A percentile compares a stretch with the other conserved stretches of the same genome.
These are phyloP conservation scores for Lutraria lutraria DNA, from an alignment of 2,888 invertebrate genomes.

Conservation along the genomic window DNA sequence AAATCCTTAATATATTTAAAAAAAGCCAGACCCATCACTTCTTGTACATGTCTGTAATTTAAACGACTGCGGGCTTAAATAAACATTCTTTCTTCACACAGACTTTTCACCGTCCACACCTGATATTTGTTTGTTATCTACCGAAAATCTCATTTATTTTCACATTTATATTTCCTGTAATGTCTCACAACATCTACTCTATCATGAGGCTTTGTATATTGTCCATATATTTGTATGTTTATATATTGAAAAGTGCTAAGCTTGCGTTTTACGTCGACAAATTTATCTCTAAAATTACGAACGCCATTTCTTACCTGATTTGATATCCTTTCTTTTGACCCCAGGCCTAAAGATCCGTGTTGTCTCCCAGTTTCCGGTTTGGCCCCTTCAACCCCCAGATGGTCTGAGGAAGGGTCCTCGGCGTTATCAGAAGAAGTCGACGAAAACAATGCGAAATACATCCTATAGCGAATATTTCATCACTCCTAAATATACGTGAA, in stretches of 20 bases:
- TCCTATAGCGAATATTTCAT: conserved; percentile 14
- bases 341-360: not conserved
- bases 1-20: no score
- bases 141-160: not conserved
- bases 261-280: not conserved
- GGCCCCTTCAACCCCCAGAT: not conserved
- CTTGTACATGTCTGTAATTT: no score
- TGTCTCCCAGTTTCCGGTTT: not conserved
- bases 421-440: conserved; percentile 19
- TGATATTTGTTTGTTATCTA: not conserved
- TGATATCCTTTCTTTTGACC: not conserved
- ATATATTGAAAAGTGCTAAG: not conserved
- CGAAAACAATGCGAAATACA: conserved; percentile 51
- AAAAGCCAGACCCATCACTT: no score
- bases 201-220: not conserved
- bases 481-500: not conserved
- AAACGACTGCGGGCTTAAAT: no score
- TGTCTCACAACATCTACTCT: not conserved
- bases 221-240: not conserved
- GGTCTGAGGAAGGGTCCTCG: not conserved
- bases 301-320: conserved; percentile 18
- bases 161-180: conserved; percentile 25
- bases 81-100: not conserved
- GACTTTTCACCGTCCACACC: not conserved
- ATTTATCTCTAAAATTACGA: not conserved